A percentile compares a stretch with the other conserved stretches of the same genome.
Conservation (phyloP, 2,113 vertebrate genomes). For the Emydocephalus ijimae region DNA sequence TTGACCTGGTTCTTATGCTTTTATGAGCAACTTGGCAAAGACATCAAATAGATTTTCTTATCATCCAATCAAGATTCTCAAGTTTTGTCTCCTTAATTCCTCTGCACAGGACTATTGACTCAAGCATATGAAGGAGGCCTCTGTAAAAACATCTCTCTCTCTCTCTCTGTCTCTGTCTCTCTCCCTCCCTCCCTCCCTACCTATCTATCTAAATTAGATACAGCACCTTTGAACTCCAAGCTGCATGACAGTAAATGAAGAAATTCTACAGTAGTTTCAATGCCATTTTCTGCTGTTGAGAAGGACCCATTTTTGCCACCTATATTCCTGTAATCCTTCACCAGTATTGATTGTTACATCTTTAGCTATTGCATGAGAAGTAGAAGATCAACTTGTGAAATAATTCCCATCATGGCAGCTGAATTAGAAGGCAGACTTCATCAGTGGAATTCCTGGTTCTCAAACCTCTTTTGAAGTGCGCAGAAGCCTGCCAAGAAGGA, state of each 20-base stretch:
- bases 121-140: neutral
- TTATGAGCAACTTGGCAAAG: neutral
- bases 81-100: neutral
- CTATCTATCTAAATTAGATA: neutral
- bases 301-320: neutral
- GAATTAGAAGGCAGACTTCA: neutral
- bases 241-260: neutral
- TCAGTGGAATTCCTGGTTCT: no score
- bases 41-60: neutral
- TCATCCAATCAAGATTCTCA: neutral
- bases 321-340: no score
- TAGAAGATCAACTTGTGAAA: neutral
- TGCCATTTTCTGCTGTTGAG: neutral
- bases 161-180: no score
- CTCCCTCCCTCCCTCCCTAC: no score
- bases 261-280: neutral
- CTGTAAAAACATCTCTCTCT: neutral
- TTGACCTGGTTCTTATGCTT: neutral
- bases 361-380: neutral
- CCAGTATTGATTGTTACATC: neutral
- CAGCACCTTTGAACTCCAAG: neutral
- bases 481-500: neutral
- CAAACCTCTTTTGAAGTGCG: neutral
- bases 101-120: neutral
- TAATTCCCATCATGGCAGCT: neutral